Evolutionary conservation across 2,888 invertebrate species (phyloP).

Genomic region (Eumacrocentrus americanus): DNA sequence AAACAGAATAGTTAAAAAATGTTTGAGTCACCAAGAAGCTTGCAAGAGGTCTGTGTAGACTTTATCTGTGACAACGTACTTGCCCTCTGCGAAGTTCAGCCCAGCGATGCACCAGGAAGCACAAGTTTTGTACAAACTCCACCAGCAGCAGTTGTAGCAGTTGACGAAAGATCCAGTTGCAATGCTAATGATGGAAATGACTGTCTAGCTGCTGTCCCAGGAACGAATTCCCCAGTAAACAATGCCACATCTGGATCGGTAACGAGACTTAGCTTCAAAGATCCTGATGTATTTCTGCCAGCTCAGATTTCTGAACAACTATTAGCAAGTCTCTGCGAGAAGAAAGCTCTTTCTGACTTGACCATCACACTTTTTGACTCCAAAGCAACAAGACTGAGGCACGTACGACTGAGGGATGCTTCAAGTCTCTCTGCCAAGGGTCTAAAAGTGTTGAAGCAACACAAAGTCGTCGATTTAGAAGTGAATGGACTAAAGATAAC

Average conservation of each 20-base stretch:
- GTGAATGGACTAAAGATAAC: constrained; percentile 67
- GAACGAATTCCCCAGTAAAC: constrained; percentile 33
- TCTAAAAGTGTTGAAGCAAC: constrained; percentile 67
- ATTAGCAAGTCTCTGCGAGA: constrained; percentile 65
- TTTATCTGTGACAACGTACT: constrained; percentile 70
- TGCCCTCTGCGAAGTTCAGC: constrained; percentile 63
- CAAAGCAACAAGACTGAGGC: constrained; percentile 66
- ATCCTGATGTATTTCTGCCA: constrained; percentile 66
- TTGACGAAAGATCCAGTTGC: constrained; percentile 29
- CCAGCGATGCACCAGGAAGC: constrained; percentile 46
- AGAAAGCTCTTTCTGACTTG: constrained; percentile 67
- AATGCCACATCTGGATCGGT: constrained; percentile 41
- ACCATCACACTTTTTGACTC: constrained; percentile 69
- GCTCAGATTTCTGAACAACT: constrained; percentile 67
- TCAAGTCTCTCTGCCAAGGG: constrained; percentile 67
- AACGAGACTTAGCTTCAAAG: constrained; percentile 61
- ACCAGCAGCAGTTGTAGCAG: constrained; percentile 20
- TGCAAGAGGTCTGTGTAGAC: constrained; percentile 70
- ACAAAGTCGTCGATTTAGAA: constrained; percentile 70
- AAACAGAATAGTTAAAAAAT: constrained; percentile 51
- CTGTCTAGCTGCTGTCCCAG: not conserved
- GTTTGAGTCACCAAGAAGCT: constrained; percentile 69
- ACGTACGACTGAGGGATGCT: constrained; percentile 68
- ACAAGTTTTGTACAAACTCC: constrained; percentile 25
- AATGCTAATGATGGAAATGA: constrained; percentile 9